These are phyloP conservation scores for Odocoileus virginianus DNA, from an alignment of 2,113 vertebrate genomes.

Conservation along the genomic window DNA sequence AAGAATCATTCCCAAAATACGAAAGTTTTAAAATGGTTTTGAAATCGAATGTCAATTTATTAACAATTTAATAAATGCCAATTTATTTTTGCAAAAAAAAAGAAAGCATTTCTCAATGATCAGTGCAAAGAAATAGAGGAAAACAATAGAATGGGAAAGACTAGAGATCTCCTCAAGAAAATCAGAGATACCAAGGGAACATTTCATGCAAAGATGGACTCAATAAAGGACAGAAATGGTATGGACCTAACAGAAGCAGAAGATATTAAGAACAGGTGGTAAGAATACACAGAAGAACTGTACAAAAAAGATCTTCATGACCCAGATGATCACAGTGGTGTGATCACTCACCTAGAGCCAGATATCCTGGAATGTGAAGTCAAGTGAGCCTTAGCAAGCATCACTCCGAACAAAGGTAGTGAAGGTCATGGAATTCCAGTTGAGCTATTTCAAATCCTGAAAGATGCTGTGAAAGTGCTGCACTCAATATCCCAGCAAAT, in stretches of 20 bases:
- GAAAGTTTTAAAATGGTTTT: too few relatives aligned
- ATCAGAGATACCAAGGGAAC: neutral
- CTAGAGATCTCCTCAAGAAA: neutral
- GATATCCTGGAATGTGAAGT: neutral
- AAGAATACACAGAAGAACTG: neutral
- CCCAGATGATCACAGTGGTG: neutral
- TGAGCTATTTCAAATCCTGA: neutral
- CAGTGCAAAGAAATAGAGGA: neutral
- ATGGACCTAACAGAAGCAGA: neutral
- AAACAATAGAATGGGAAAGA: neutral
- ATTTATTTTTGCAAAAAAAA: too few relatives aligned
- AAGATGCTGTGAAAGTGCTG: neutral
- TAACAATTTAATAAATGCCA: too few relatives aligned
- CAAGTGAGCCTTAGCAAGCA: neutral
- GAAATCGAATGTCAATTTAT: too few relatives aligned
- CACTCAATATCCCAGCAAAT: neutral
- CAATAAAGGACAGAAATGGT: neutral
- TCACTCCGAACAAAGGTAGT: neutral
- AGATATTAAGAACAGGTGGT: neutral
- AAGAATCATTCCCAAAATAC: too few relatives aligned
- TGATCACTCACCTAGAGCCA: neutral
- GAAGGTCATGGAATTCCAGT: neutral
- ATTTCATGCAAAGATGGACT: neutral
- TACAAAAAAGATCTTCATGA: neutral
- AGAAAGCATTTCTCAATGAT: neutral